Evolutionary conservation across 2,797 vertebrate species (phyloP).

Genomic region (Lycodopsis pacificus): DNA sequence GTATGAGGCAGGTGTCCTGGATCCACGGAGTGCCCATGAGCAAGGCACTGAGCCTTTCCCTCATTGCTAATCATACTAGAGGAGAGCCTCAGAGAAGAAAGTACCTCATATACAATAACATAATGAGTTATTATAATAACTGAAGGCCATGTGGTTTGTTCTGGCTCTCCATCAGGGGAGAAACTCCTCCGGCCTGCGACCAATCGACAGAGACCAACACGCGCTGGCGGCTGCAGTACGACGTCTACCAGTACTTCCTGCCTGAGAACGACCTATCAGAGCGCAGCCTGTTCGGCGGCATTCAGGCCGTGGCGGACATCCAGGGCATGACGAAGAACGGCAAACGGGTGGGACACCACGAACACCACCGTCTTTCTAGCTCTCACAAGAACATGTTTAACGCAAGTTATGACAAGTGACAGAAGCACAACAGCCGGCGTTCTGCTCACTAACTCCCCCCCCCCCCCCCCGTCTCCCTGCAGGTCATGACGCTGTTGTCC

Average conservation of each 20-base stretch:
- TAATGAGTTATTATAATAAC: not conserved
- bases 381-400: not conserved
- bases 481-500: conserved; percentile 87
- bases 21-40: too few species aligned
- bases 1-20: too few species aligned
- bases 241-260: conserved; percentile 94
- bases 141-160: not conserved
- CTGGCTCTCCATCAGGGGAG: conserved; percentile 78
- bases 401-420: too few species aligned
- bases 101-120: not conserved
- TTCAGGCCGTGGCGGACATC: conserved; percentile 85
- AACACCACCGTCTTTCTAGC: not conserved
- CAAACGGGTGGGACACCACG: conserved; percentile 79
- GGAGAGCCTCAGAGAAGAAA: too few species aligned
- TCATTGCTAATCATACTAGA: not conserved
- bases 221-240: conserved; percentile 90
- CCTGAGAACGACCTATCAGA: conserved; percentile 89
- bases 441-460: not conserved
- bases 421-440: too few species aligned
- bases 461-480: not conserved
- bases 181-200: conserved; percentile 83
- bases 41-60: not conserved
- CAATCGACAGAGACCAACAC: conserved; percentile 60
- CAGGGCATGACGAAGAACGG: conserved; percentile 79
- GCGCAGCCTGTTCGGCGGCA: conserved; percentile 80